phyloP scores from a whole-genome alignment of 2,888 invertebrate genomes.

The Philereme vetulata region DNA sequence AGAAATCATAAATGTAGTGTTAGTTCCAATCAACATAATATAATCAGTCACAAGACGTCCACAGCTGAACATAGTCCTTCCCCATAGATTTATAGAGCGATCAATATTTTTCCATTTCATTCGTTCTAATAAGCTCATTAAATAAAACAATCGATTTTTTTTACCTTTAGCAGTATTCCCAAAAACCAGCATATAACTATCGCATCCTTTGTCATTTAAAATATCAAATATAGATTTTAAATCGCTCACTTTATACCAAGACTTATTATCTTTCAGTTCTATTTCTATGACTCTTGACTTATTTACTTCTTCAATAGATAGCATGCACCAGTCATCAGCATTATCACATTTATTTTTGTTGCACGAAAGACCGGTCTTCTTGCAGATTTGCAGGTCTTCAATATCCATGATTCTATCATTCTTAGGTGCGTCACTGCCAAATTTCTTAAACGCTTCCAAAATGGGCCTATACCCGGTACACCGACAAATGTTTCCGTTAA shows the following conservation, averaged over 20 bases:
- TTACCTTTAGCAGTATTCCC: slow-evolving; percentile 89
- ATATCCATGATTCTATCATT: slow-evolving; percentile 49
- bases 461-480: slow-evolving; percentile 89
- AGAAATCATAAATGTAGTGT: too few species aligned
- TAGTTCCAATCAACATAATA: too few species aligned
- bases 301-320: slow-evolving; percentile 26
- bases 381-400: slow-evolving; percentile 52
- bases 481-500: slow-evolving; percentile 88
- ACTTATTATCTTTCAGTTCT: slow-evolving; percentile 57
- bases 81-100: too few species aligned
- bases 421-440: slow-evolving; percentile 73
- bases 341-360: slow-evolving; percentile 29
- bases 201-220: slow-evolving; percentile 65
- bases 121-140: too few species aligned
- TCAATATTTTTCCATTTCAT: too few species aligned
- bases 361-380: slow-evolving; percentile 40
- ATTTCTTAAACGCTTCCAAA: slow-evolving; percentile 84
- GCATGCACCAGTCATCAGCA: slow-evolving; percentile 36
- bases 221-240: slow-evolving; percentile 79
- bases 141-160: not conserved
- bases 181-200: slow-evolving; percentile 85
- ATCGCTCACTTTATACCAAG: slow-evolving; percentile 81
- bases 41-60: too few species aligned
- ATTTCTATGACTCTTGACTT: slow-evolving; percentile 52
- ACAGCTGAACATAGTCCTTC: too few species aligned